phyloP scores from a whole-genome alignment of 1,140 invertebrate species.

The Linepithema humile region DNA sequence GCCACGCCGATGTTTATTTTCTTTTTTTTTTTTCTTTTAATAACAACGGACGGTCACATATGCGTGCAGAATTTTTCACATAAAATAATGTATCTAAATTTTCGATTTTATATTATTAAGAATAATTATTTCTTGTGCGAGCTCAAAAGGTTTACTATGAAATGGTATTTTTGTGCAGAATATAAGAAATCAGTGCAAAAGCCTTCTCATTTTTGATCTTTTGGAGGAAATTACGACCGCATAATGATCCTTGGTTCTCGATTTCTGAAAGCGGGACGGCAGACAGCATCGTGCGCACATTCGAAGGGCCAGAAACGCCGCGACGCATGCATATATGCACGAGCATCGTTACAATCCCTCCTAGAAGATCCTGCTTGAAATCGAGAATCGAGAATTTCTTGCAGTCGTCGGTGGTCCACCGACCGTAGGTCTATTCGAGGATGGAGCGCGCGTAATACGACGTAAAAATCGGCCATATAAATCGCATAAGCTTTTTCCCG shows the following conservation, averaged over 20 bases:
- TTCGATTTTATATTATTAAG: background rate
- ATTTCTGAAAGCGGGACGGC: constrained; percentile 18
- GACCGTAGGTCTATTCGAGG: background rate
- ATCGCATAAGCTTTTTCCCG: constrained; percentile 24
- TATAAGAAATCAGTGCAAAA: background rate
- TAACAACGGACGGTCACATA: too few species aligned
- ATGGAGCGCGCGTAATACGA: constrained; percentile 15
- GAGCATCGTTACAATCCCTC: constrained; percentile 32
- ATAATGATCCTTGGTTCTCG: background rate
- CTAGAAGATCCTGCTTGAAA: constrained; percentile 22
- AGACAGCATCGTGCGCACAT: background rate
- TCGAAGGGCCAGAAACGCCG: background rate
- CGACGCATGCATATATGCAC: constrained; percentile 48
- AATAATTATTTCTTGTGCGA: background rate
- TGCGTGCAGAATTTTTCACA: too few species aligned
- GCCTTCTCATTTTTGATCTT: background rate
- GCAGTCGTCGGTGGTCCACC: constrained; percentile 1
- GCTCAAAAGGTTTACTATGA: background rate
- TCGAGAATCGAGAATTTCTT: constrained; percentile 54
- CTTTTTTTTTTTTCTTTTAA: too few species aligned
- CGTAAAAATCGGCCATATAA: constrained; percentile 45
- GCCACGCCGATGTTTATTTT: too few species aligned
- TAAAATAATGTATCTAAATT: too few species aligned
- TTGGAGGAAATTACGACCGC: background rate
- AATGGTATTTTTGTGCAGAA: background rate